Conservation (phyloP, 2,113 vertebrate genomes). For the Phyllostomus hastatus region DNA sequence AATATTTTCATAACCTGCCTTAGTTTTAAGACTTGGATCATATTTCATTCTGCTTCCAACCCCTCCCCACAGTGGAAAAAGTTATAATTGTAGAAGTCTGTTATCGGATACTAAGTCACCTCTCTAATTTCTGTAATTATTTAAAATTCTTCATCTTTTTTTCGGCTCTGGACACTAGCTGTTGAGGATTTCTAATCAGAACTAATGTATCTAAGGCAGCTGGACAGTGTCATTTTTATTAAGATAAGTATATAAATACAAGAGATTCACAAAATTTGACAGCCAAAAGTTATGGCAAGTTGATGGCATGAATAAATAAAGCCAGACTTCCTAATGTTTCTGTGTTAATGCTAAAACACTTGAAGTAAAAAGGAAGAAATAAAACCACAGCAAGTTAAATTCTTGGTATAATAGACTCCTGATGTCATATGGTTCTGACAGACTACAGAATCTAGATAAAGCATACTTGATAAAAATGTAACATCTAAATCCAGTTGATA, state of each 20-base stretch:
- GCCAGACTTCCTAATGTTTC: background rate
- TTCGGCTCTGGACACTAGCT: background rate
- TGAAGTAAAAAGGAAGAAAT: slow-evolving; percentile 20
- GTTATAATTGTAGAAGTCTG: background rate
- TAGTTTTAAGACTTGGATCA: background rate
- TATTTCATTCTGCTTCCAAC: background rate
- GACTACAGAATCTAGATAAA: background rate
- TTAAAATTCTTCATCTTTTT: background rate
- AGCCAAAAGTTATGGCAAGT: background rate
- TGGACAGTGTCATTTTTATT: background rate
- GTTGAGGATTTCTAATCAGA: background rate
- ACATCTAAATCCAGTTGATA: background rate
- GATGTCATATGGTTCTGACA: background rate
- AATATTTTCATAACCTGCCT: background rate
- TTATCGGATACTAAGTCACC: background rate
- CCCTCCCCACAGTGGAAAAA: background rate
- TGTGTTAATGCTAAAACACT: background rate
- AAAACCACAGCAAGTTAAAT: slow-evolving; percentile 14
- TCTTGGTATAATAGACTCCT: background rate
- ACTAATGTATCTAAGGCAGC: background rate
- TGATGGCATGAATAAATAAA: background rate
- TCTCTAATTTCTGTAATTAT: background rate
- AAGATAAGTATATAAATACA: background rate
- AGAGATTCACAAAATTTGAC: background rate
- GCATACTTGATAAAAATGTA: background rate